Evolutionary conservation across 2,797 vertebrate genomes (phyloP).

Genomic region (Crenichthys baileyi): DNA sequence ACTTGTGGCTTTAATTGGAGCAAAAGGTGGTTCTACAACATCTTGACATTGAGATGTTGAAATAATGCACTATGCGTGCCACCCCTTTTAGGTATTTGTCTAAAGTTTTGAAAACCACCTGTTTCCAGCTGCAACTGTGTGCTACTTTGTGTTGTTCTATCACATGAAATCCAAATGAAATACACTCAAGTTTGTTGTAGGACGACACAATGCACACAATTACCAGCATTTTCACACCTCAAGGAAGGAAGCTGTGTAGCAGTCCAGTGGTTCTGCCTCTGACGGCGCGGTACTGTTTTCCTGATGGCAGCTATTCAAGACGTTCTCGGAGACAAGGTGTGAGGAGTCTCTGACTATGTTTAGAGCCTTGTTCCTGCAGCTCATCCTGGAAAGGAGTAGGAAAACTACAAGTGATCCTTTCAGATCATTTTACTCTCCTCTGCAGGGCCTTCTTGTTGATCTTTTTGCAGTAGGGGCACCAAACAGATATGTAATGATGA

Average conservation of each 20-base stretch:
- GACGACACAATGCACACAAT: background rate
- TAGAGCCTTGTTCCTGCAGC: background rate
- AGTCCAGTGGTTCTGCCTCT: background rate
- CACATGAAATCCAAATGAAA: background rate
- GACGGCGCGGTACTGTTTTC: background rate
- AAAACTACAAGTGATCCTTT: background rate
- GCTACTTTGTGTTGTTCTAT: background rate
- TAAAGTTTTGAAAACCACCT: background rate
- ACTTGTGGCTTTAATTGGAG: background rate
- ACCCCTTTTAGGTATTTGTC: background rate
- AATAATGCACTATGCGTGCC: background rate
- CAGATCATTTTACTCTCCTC: background rate
- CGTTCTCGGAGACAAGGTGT: background rate
- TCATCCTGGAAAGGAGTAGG: background rate
- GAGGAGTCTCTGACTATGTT: background rate
- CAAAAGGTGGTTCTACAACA: background rate
- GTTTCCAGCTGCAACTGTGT: background rate
- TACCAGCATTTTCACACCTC: background rate
- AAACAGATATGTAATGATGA: background rate
- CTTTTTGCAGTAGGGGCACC: no score
- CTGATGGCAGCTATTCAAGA: conserved; percentile 9
- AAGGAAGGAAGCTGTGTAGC: conserved; percentile 1
- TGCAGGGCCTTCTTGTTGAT: background rate
- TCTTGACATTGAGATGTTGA: background rate
- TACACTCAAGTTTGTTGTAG: background rate